These are phyloP conservation scores for Pionites leucogaster DNA, from an alignment of 2,113 vertebrate genomes.

Conservation along the genomic window DNA sequence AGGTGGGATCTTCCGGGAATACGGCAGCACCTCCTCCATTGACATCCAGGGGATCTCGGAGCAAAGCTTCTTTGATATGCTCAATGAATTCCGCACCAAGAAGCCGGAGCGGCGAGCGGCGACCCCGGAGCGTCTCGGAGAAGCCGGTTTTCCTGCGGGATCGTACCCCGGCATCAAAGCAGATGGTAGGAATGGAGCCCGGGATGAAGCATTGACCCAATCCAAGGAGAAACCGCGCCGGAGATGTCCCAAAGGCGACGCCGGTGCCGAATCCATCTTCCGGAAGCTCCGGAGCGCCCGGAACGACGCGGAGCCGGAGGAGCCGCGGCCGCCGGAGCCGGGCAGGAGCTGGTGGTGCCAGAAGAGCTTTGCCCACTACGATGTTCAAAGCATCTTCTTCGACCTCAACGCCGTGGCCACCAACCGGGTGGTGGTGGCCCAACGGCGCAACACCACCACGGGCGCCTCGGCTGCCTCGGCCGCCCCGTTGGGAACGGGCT, in stretches of 20 bases:
- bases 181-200: accelerated
- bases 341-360: conserved; percentile 82
- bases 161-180: accelerated
- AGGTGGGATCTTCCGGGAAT: conserved; percentile 83
- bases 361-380: conserved; percentile 89
- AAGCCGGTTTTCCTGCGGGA: neutral
- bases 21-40: conserved; percentile 95
- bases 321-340: neutral
- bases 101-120: conserved; percentile 70
- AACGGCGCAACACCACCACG: conserved; percentile 86
- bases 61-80: conserved; percentile 91
- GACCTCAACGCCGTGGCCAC: conserved; percentile 82
- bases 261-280: conserved; percentile 81
- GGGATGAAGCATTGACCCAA: neutral
- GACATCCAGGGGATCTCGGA: conserved; percentile 87
- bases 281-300: conserved; percentile 82
- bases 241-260: conserved; percentile 74
- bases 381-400: conserved; percentile 90
- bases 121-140: conserved; percentile 53
- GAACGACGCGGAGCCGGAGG: conserved; percentile 58
- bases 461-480: conserved; percentile 88
- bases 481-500: conserved; percentile 18
- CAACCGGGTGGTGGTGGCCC: conserved; percentile 69
- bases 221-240: conserved; percentile 80
- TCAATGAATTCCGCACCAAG: conserved; percentile 84